Conservation (phyloP, 2,888 invertebrate genomes). For the Hymenopus coronatus region DNA sequence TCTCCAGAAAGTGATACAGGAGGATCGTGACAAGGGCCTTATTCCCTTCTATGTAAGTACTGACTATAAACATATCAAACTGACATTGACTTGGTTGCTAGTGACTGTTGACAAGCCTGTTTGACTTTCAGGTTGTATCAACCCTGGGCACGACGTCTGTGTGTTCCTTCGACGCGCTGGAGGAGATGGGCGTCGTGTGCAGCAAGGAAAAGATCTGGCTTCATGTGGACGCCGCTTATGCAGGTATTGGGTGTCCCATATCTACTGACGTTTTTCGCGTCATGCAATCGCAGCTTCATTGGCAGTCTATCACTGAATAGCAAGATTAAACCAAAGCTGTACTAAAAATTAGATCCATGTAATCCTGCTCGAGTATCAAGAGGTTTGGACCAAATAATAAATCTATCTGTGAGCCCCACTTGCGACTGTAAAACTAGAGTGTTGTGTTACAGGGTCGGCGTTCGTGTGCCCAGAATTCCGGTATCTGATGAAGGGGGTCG, state of each 20-base stretch:
- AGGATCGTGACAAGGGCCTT: constrained; percentile 83
- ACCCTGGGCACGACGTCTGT: constrained; percentile 96
- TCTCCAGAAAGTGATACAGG: constrained; percentile 72
- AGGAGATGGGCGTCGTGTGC: constrained; percentile 90
- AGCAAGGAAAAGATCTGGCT: constrained; percentile 77
- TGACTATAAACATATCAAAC: not conserved
- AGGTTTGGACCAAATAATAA: no score
- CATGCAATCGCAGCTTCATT: not conserved
- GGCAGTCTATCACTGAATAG: no score
- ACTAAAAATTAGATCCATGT: no score
- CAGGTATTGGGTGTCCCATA: constrained; percentile 54
- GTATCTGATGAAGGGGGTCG: constrained; percentile 81
- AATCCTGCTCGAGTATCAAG: no score
- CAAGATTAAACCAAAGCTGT: no score
- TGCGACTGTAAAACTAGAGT: no score
- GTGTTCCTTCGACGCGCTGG: constrained; percentile 87
- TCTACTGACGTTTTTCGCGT: no score
- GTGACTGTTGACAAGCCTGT: not conserved
- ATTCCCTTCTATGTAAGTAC: constrained; percentile 92
- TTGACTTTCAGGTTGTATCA: constrained; percentile 63
- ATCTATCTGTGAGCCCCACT: no score
- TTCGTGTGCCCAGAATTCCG: constrained; percentile 97
- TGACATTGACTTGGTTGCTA: not conserved
- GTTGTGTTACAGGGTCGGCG: constrained; percentile 60
- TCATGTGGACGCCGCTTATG: constrained; percentile 96